Base-by-base conservation (phyloP, 2,113 vertebrate genomes). In the Butorides virescens region DNA sequence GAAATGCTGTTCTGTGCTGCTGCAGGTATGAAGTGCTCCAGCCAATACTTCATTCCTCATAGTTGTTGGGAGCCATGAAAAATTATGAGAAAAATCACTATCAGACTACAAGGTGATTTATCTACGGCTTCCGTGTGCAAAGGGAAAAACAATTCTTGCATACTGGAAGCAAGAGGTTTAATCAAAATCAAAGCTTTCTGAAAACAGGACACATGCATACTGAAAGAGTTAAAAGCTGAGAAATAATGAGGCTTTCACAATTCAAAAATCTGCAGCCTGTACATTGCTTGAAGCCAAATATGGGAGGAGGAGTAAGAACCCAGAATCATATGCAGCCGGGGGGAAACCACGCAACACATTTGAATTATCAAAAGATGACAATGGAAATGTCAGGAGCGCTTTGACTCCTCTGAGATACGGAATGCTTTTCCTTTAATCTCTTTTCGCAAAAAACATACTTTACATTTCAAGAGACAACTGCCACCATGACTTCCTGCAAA, bases 241-340 rank as follows among this genome's bases (percentile, higher is more conserved):
- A 94, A 96, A 96, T 77, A 97, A 97, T 58, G 72, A 97, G 63
- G 76, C 84, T 92, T 97, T 95, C 83, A 32, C 67, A 95, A 70
- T 63, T 93, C n/a, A 95, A 81, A 78, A 73, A 53, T 49, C 61
- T 53, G 63, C 46, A 91, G 47, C 46, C 46, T 29, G 36, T 76
- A 50, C 66, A 56, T 16, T 87, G 76, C 95, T 97, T 86, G 74
- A 92, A 97, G 86, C 18, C 78, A 97, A 96, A 95, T 90, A 93
- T 4, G 26, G 44, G 30, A 95, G 71, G 17, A 91, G 20, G 50
- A 96, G 87, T 92, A 92, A 95, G 88, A 97, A 75, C 15, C 25
- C 1, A 52, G 78, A 90, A 96, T 89, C 92, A 95, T 23, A 73
- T 0, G 2, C n/a, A 93, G 86, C 81, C 22, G 22, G 8, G 66